Conservation (phyloP, 1,140 invertebrate genomes). For the Brachionus manjavacas region DNA sequence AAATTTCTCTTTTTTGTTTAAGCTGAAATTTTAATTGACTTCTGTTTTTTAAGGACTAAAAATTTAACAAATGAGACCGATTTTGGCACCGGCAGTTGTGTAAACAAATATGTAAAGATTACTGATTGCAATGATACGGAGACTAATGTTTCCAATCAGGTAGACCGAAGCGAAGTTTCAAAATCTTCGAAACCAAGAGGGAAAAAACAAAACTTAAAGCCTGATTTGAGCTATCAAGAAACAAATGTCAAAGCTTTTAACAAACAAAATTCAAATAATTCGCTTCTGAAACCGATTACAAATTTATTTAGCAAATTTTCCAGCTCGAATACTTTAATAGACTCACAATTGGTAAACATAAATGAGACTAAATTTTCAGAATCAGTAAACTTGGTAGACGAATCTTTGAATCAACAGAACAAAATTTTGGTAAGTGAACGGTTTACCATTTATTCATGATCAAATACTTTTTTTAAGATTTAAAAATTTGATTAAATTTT, state of each 20-base stretch:
- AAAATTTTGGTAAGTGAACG: background rate
- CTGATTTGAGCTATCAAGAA: background rate
- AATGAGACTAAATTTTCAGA: background rate
- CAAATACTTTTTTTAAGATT: too few species aligned
- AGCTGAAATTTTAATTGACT: too few species aligned
- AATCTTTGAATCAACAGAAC: background rate
- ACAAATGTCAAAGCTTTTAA: background rate
- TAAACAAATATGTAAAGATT: background rate
- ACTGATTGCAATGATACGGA: constrained; percentile 8
- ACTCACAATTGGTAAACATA: background rate
- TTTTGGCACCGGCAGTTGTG: background rate
- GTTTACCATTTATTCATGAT: too few species aligned
- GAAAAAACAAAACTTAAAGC: background rate
- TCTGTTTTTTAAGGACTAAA: background rate
- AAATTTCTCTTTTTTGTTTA: background rate
- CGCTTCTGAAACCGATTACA: background rate
- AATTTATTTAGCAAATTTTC: constrained; percentile 8
- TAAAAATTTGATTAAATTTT: too few species aligned
- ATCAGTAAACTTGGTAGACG: background rate
- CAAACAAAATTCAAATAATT: background rate
- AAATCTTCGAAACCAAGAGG: background rate
- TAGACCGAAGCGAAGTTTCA: background rate
- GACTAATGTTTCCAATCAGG: background rate
- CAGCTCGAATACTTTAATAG: background rate
- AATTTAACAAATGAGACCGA: background rate